Base-by-base conservation (phyloP, 2,888 invertebrate genomes). In the Oscheius myriophilus region DNA sequence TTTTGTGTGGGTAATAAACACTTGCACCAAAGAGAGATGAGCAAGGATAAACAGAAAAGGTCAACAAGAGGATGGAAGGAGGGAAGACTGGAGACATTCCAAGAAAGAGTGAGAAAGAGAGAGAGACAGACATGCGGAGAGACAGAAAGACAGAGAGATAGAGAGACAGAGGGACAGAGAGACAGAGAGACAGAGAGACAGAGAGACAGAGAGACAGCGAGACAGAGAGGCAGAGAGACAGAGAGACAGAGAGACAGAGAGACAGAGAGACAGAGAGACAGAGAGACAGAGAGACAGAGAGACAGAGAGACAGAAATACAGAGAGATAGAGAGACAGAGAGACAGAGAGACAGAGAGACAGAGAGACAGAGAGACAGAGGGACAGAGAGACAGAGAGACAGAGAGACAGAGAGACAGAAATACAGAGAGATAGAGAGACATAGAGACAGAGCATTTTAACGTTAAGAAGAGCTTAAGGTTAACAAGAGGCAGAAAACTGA, bases 241-340 rank as follows among this genome's bases (percentile, higher is more conserved):
- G n/a, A 18, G 18, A 18, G 18, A 18, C 16, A 46, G 18, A 46
- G 46, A 46, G 46, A 18, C 6, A 46, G 46, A 46, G 6, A 46
- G 46, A 46, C 6, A 46, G 46, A 46, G 9, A 21, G 39, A 25
- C 3, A 53, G 26, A 53, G 18, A 4, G 16, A 26, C 16, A 55
- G 21, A 55, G 55, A 55, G 25, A 33, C 25, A 55, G 26, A 55
- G 55, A 55, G 12, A 55, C 25, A 55, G 7, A 55, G 26, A 18
- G 33, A 55, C 25, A 55, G n/a, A 25, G 55, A 55, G 26, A 55
- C 4, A 33, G 18, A 18, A 6, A 25, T 2, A 52, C n/a, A 52
- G 52, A 52, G 52, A n/a, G 25, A 52, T n/a, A 52, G 21, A 25
- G 23, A 33, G 9, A 33, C 4, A 33, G 33, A 33, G 33, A 33